These are phyloP conservation scores for Chaetoderma sp. DNA, from an alignment of 2,888 invertebrate species.

Conservation along the genomic window DNA sequence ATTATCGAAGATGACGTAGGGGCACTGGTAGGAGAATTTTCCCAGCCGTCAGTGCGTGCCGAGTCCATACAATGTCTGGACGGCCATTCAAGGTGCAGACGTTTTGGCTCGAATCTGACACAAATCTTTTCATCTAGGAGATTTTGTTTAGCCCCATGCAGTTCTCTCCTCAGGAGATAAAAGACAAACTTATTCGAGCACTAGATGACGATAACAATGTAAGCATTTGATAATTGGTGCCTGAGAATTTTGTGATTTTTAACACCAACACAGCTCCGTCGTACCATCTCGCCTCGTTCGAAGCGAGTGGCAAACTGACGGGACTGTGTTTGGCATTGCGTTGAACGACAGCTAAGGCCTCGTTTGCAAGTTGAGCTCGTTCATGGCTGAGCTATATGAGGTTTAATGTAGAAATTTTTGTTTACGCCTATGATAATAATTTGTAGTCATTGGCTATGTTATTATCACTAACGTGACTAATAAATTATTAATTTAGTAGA, in stretches of 20 bases:
- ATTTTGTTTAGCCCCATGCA: constrained; percentile 71
- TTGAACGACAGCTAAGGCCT: too few relatives aligned
- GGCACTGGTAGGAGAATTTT: constrained; percentile 58
- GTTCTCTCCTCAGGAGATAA: constrained; percentile 80
- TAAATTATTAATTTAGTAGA: too few relatives aligned
- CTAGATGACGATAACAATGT: constrained; percentile 98
- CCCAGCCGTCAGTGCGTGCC: constrained; percentile 64
- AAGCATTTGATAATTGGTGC: constrained; percentile 73
- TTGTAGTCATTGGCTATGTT: not conserved
- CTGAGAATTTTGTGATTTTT: too few relatives aligned
- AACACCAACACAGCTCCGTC: too few relatives aligned
- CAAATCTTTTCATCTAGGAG: constrained; percentile 71
- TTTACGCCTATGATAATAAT: not conserved
- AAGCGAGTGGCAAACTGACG: too few relatives aligned
- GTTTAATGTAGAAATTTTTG: not conserved
- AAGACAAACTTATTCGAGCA: constrained; percentile 95
- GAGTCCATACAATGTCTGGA: constrained; percentile 66
- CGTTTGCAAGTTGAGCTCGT: not conserved
- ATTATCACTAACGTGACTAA: too few relatives aligned
- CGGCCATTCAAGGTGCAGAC: constrained; percentile 73
- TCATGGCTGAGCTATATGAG: not conserved
- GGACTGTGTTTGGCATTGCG: too few relatives aligned
- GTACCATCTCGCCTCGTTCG: too few relatives aligned
- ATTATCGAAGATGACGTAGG: constrained; percentile 3
- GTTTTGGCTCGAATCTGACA: constrained; percentile 70